phyloP scores from a whole-genome alignment of 2,797 vertebrate species.

The Lateolabrax maculatus region DNA sequence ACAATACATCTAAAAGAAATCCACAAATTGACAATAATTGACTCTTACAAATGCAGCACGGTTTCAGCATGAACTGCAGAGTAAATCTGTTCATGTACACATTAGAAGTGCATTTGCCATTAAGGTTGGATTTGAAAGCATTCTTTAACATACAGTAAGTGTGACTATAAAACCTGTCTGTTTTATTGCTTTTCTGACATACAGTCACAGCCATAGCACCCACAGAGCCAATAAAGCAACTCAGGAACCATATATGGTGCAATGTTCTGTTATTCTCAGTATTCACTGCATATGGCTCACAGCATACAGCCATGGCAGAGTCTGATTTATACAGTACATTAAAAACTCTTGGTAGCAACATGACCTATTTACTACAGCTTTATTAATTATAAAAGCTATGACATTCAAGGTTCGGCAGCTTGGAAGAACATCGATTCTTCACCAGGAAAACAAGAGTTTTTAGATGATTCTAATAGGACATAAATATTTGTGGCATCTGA shows the following conservation, averaged over 20 bases:
- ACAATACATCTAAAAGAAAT: background rate
- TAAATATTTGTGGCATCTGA: background rate
- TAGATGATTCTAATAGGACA: background rate
- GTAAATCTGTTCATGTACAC: background rate
- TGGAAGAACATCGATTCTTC: background rate
- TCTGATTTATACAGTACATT: slow-evolving; percentile 14
- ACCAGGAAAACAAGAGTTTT: background rate
- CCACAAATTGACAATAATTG: no score
- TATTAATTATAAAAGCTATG: slow-evolving; percentile 54
- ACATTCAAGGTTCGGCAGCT: slow-evolving; percentile 24
- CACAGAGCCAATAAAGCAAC: slow-evolving; percentile 11
- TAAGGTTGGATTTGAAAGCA: slow-evolving; percentile 10
- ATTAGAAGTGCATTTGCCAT: background rate
- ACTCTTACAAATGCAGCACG: background rate
- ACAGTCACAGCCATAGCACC: slow-evolving; percentile 12
- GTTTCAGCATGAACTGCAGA: background rate
- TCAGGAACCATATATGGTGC: slow-evolving; percentile 8
- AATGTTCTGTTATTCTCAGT: background rate
- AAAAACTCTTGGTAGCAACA: slow-evolving; percentile 16
- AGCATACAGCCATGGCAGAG: background rate
- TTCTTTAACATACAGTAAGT: background rate
- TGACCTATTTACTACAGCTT: slow-evolving; percentile 50
- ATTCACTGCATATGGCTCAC: background rate
- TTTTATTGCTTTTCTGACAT: background rate
- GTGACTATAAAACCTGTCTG: slow-evolving; percentile 36